These are phyloP conservation scores for Heloderma charlesbogerti DNA, from an alignment of 2,113 vertebrate genomes.

Conservation along the genomic window DNA sequence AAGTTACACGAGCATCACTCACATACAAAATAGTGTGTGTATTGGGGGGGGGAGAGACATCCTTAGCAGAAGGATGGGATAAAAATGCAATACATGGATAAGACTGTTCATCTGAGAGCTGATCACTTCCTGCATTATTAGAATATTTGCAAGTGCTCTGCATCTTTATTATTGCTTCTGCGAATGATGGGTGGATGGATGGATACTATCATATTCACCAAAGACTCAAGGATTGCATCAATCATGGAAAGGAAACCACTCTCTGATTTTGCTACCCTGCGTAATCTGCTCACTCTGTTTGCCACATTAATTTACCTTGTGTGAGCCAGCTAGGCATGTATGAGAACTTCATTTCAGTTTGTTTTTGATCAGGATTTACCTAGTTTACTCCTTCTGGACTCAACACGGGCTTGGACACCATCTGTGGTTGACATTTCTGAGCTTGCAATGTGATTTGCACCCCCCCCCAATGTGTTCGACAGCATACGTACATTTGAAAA, in stretches of 20 bases:
- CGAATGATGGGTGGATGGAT: not conserved
- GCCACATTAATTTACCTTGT: conserved; percentile 2
- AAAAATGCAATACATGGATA: not conserved
- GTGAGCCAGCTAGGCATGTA: not conserved
- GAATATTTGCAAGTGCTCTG: not conserved
- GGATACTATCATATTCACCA: not conserved
- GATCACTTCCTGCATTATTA: not conserved
- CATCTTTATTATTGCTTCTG: not conserved
- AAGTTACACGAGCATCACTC: not conserved
- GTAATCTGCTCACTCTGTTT: not conserved
- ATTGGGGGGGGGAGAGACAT: not conserved
- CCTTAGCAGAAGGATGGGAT: not conserved
- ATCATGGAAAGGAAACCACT: not conserved
- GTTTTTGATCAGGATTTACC: too few species aligned
- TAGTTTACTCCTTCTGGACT: too few species aligned
- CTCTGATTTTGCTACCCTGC: not conserved
- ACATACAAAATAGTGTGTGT: not conserved
- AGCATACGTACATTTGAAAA: too few species aligned
- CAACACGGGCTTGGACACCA: too few species aligned
- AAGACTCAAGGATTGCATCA: conserved; percentile 27
- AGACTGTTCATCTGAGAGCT: not conserved
- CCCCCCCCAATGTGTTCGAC: too few species aligned
- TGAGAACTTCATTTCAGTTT: too few species aligned
- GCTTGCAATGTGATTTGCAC: too few species aligned
- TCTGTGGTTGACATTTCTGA: too few species aligned